Base-by-base conservation (phyloP, 53 echinoderm and acorn worm species). In the Temnopleurus reevesii region DNA sequence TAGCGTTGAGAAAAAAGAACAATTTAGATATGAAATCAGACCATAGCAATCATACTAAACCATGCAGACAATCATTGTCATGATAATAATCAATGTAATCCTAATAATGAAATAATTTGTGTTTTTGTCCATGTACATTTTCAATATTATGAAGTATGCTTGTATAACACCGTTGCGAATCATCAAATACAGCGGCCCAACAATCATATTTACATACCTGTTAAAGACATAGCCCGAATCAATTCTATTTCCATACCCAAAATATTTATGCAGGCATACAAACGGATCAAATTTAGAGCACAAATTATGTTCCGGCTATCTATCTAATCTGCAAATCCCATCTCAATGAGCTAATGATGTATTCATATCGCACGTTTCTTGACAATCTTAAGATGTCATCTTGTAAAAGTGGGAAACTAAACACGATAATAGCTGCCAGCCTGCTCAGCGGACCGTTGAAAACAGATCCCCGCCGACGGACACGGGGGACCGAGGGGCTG, bases 291-390 rank as follows among this genome's bases (percentile, higher is more conserved):
- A 71, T 71, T 71, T 71, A 41, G 38, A 21, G 41, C 23, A 71
- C 38, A 71, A 71, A 71, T n/a, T 71, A 71, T 71, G 71, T 71
- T 71, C 18, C 36, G 36, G 71, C 71, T 71, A 71, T 71, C 71
- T n/a, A 18, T 8, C 19, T 71, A 41, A 71, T 71, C 71, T 71
- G 23, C 7, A 8, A 41, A 63, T 63, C 63, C 13, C 17, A 63
- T 63, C 63, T 63, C 33, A 63, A 63, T 13, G n/a, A 41, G n/a
- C 38, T 71, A 41, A 71, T 41, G 71, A 71, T 71, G 71, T 38
- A 71, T 71, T 71, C 38, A 71, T 71, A 38, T 43, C 41, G 15
- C 41, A 36, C 71, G 41, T 8, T n/a, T 71, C 23, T 41, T 71
- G 71, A 71, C 71, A 71, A 71, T 71, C 71, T 71, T 71, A 41